Evolutionary conservation across 1,140 invertebrate genomes (phyloP).

Genomic region (Cyphomyrmex costatus): DNA sequence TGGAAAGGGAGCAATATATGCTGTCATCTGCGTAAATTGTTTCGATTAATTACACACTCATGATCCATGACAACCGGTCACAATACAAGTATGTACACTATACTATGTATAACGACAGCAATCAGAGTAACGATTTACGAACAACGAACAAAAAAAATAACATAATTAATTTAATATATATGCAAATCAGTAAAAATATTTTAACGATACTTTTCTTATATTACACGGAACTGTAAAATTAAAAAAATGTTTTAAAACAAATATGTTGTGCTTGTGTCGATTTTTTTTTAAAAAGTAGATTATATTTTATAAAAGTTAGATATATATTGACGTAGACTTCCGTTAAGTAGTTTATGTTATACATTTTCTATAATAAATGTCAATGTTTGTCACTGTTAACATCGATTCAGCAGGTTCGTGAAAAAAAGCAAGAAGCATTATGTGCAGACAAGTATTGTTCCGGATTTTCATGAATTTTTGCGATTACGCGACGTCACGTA

Average conservation of each 20-base stretch:
- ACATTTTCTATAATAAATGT: constrained; percentile 34
- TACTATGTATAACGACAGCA: not conserved
- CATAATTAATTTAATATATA: not conserved
- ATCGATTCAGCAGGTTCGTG: not conserved
- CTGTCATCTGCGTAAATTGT: constrained; percentile 20
- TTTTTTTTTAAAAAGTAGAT: not conserved
- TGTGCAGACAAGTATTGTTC: constrained; percentile 55
- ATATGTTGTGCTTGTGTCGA: not conserved
- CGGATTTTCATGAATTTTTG: constrained; percentile 65
- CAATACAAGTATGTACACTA: constrained; percentile 20
- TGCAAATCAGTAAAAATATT: constrained; percentile 1
- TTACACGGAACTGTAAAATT: not conserved
- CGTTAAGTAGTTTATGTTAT: constrained; percentile 8
- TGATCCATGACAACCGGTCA: constrained; percentile 61
- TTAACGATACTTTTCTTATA: not conserved
- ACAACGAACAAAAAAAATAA: not conserved
- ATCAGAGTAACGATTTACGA: constrained; percentile 2
- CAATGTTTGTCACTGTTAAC: constrained; percentile 38
- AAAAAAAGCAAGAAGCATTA: constrained; percentile 18
- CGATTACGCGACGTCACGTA: constrained; percentile 60
- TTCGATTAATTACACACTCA: constrained; percentile 23
- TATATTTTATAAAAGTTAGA: constrained; percentile 2
- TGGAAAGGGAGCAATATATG: constrained; percentile 54
- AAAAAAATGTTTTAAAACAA: not conserved
- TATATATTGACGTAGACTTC: not conserved